Conservation (phyloP, 2,888 invertebrate genomes). For the Volucella zonaria region DNA sequence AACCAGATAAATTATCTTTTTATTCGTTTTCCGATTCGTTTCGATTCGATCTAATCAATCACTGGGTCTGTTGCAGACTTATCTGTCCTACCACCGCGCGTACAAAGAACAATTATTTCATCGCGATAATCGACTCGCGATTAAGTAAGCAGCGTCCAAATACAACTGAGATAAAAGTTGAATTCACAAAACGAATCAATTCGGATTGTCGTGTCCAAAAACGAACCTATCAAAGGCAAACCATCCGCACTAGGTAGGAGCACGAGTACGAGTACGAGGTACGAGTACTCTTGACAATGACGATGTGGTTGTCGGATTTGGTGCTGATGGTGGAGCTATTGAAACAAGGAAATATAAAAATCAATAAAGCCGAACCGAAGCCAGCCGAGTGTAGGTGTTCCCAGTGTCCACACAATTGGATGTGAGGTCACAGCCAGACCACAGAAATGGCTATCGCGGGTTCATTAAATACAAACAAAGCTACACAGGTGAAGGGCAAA, state of each 20-base stretch:
- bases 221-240: constrained; percentile 38
- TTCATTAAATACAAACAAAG: constrained; percentile 4
- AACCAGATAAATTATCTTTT: constrained; percentile 5
- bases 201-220: constrained; percentile 21
- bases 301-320: constrained; percentile 13
- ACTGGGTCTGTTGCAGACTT: constrained; percentile 10
- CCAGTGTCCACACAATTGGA: constrained; percentile 43
- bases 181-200: constrained; percentile 4
- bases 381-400: constrained; percentile 52
- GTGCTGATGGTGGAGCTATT: not conserved
- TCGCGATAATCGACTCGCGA: constrained; percentile 13
- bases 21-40: not conserved
- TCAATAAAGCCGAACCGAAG: constrained; percentile 56
- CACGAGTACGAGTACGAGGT: constrained; percentile 1
- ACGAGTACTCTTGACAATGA: constrained; percentile 15
- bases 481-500: constrained; percentile 65
- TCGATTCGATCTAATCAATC: constrained; percentile 20
- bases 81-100: not conserved
- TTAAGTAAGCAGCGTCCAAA: constrained; percentile 16
- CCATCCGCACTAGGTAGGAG: constrained; percentile 13
- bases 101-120: constrained; percentile 14
- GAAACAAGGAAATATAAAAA: constrained; percentile 49
- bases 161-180: constrained; percentile 1
- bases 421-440: constrained; percentile 57
- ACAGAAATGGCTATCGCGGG: constrained; percentile 41